Base-by-base conservation (phyloP, 2,797 vertebrate genomes). In the Tarsius wallacei region DNA sequence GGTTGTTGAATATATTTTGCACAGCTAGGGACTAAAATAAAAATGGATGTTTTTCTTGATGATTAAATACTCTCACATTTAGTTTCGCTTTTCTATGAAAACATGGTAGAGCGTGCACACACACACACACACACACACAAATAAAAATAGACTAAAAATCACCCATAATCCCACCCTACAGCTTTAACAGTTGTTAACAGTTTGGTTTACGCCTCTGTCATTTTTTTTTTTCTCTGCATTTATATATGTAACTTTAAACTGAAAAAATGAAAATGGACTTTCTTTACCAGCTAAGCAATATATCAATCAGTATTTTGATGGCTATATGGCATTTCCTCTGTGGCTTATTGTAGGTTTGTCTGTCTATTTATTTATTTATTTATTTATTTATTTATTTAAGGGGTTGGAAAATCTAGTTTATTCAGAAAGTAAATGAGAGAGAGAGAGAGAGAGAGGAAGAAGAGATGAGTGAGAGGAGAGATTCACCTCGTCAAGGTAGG, bases 1-100 rank as follows among this genome's bases (percentile, higher is more conserved):
- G 59, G 2, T 47, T 80, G 47, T 81, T 61, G 74, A 51, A n/a
- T 28, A 70, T 13, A 21, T 90, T 66, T 85, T 68, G 22, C 28
- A 90, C 61, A 90, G 33, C 53, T 82, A 83, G 26, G 49, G 86
- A 73, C 78, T 90, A 93, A 57, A 96, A 70, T 68, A 47, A 87
- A 71, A 61, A 49, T 86, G 53, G 28, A 28, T 53, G 63, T 90
- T 96, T 89, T 81, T 5, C 64, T 86, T 85, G 83, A 63, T 63
- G 59, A 80, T 9, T 76, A 76, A 81, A 88, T 68, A 47, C 5
- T 36, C 7, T 81, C 92, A 81, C 26, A 68, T 94, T 92, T 81
- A 68, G 12, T 91, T 93, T 92, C 87, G 24, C 80, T 63, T 88
- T 85, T 57, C 14, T 31, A 24, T 2, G 84, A 84, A 82, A 87